Conservation (phyloP, 2,797 vertebrate species). For the Avahi laniger region DNA sequence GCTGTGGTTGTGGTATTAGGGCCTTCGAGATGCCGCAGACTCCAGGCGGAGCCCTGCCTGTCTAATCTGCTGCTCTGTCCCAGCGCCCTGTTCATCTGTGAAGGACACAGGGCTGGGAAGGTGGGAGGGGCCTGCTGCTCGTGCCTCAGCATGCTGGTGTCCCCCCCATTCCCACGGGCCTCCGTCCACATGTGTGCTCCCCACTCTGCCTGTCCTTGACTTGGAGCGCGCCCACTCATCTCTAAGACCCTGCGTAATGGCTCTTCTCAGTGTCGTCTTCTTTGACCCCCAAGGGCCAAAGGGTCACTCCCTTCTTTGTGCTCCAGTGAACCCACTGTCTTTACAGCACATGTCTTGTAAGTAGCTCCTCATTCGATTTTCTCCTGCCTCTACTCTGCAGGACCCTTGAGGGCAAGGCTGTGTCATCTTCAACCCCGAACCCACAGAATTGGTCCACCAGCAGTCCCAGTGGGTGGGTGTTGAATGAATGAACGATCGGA, state of each 20-base stretch:
- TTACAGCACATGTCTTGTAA: not conserved
- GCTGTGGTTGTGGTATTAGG: not conserved
- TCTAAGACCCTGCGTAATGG: too few species aligned
- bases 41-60: not conserved
- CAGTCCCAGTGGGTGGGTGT: not conserved
- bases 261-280: not conserved
- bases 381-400: accelerated
- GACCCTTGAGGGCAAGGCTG: not conserved
- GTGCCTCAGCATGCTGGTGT: not conserved
- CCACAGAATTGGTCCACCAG: not conserved
- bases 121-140: not conserved
- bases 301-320: not conserved
- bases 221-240: not conserved
- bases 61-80: not conserved
- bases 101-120: not conserved
- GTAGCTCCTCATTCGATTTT: not conserved
- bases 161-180: not conserved
- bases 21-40: too few species aligned
- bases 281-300: not conserved
- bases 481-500: not conserved
- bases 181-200: too few species aligned
- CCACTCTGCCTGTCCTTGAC: not conserved
- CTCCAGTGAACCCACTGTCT: not conserved
- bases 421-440: not conserved
- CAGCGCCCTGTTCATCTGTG: not conserved